These are phyloP conservation scores for Electrophaes corylata DNA, from an alignment of 2,888 invertebrate species.

Conservation along the genomic window DNA sequence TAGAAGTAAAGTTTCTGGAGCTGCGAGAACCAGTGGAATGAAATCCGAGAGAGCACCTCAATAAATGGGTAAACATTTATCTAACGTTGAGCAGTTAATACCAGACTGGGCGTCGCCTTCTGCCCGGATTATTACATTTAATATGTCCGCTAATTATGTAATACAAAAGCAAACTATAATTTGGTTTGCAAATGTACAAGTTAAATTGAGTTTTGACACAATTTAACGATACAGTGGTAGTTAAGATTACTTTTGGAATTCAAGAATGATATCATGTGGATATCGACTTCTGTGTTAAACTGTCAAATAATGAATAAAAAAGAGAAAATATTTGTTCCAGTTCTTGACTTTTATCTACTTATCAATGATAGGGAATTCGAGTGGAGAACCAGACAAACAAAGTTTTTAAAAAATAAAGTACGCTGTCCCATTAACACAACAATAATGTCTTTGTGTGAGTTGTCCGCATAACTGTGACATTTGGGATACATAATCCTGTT, in stretches of 20 bases:
- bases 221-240: too few species aligned
- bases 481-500: background rate
- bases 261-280: background rate
- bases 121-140: slow-evolving; percentile 33
- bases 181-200: background rate
- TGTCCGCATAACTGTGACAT: background rate
- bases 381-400: background rate
- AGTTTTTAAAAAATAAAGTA: too few species aligned
- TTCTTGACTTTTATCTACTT: too few species aligned
- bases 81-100: slow-evolving; percentile 51
- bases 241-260: background rate
- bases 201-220: background rate
- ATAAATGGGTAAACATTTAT: slow-evolving; percentile 62
- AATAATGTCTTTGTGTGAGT: background rate
- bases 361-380: background rate
- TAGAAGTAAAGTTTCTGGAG: slow-evolving; percentile 46
- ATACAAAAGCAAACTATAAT: slow-evolving; percentile 17
- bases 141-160: slow-evolving; percentile 33
- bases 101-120: slow-evolving; percentile 51
- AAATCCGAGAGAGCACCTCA: slow-evolving; percentile 54
- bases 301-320: too few species aligned
- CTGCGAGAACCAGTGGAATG: slow-evolving; percentile 42
- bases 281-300: too few species aligned
- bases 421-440: background rate
- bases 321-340: too few species aligned